Evolutionary conservation across 1,140 invertebrate species (phyloP), one percentile per base, ranked within the genome.

Genomic region (Drosophila lowei): DNA sequence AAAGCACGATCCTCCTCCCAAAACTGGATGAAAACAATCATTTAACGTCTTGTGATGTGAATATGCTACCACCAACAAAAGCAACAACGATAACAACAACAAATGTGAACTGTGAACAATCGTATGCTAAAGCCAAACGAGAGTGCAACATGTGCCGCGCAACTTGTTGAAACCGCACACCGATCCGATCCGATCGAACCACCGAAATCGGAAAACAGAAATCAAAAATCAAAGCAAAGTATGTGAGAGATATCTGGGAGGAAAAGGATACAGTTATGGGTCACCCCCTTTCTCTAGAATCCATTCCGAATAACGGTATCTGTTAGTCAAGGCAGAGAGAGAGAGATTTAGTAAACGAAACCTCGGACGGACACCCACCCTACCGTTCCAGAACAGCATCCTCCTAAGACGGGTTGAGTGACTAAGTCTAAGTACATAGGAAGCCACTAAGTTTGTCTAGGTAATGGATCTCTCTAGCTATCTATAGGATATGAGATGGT

Each of bases 111-210:
- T 74, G 72, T 74, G 70, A 16, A 48, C 48, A 68, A 74, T 56
- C 63, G 58, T 53, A 38, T 38, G 34, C 34, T 38, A 38, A 38
- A 72, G 43, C 48, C 48, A 50, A 83, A 67, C 79, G 66, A 58
- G 47, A 63, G 63, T 86, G 80, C 77, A 85, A 86, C 77, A 85
- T 86, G 80, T 85, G 80, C 58, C 80, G 60, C 80, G 54, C 72
- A 74, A 52, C 54, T 63, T 62, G 61, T 50, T 68, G 77, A 77
- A 61, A 8, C 30, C 30, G 30, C 30, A 11, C 9, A 9, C 9
- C 34, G 8, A 38, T 5, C 3, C 34, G 34, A 38, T 38, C 34
- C 34, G 5, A 13, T 38, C 30, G 30, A 52, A 23, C 38, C 59
- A 25, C 54, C 73, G 59, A 52, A 25, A 62, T 72, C 65, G 53